Base-by-base conservation (phyloP, 2,113 vertebrate species). In the Sialia sialis region DNA sequence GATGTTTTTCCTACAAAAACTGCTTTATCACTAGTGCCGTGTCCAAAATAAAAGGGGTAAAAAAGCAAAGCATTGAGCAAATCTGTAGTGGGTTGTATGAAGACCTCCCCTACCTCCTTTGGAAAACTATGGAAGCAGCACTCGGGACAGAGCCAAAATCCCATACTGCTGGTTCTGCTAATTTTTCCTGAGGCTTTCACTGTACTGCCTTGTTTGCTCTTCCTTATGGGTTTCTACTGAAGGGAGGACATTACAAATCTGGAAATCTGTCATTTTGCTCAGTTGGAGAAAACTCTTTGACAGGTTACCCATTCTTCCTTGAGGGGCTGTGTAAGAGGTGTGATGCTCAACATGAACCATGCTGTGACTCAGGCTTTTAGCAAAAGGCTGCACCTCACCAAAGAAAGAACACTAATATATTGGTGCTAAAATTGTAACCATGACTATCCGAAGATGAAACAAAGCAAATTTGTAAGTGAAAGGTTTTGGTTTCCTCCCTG, bases 1-100 rank as follows among this genome's bases (percentile, higher is more conserved):
- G 97, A 95, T 97, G 95, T 89, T 97, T 79, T 84, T 96, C 95
- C 94, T 95, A 90, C 91, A 87, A 52, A 94, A 93, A 59, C 80
- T 83, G 64, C 69, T 96, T 92, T 79, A 62, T 84, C 87, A 76
- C 89, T 96, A 96, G 96, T 95, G 96, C 96, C 94, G 0, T 95
- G 91, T 93, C 94, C 72, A 70, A 96, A 95, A 73, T 15, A 81
- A 94, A 94, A 34, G 32, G 52, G 26, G 30, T n/a, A 78, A 94
- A 75, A 72, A 94, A 75, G 52, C 27, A 1, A 93, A 95, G 95
- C 60, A 48, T 80, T 51, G 70, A 93, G 93, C 64, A 58, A 56
- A 48, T 62, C 36, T 59, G 32, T 15, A 32, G 63, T n/a, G 67
- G 56, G 5, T 27, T 34, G 16, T 6, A 25, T 25, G 58, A 76